Base-by-base conservation (phyloP, 2,888 invertebrate species). In the Scaptomyza caliginosa region DNA sequence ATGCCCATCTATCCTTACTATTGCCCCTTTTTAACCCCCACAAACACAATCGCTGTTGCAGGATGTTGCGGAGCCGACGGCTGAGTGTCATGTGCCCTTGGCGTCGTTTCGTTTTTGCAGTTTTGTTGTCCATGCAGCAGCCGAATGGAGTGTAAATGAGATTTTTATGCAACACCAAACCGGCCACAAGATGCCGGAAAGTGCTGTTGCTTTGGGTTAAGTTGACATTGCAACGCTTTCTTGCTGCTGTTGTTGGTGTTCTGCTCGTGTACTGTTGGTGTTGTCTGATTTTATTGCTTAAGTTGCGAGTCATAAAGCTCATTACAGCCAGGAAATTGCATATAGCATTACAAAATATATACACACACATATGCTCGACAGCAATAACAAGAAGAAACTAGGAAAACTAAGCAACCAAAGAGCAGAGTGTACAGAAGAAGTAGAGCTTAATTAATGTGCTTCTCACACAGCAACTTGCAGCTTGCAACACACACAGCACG, bases 81-180 rank as follows among this genome's bases (percentile, higher is more conserved):
- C 55, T 65, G 57, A 57, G 67, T 46, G 30, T 73, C 56, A 40
- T 67, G 54, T 73, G 77, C 67, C 72, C 77, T 73, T 72, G 77
- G 30, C 10, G 24, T 46, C 28, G 28, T 23, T 43, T 30, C 8
- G 8, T 26, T 43, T 6, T 28, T n/a, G 30, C 4, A n/a, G 5
- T 42, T 10, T 21, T 40, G 39, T 40, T 62, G 75, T 56, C 58
- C 63, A 28, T 67, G 55, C 54, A 54, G 49, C 48, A 65, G 63
- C 60, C 59, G 67, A 72, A 80, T 76, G 68, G 76, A 76, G 68
- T 73, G 73, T 74, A 81, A 88, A 81, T 81, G 86, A 84, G 67
- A 73, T 83, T 81, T 81, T 88, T 86, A 86, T 81, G 83, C 88
- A 87, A 87, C 79, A 85, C 86, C 86, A 78, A 70, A 43, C 57